These are phyloP conservation scores for Xyrichtys novacula DNA, from an alignment of 2,797 vertebrate species.

Conservation along the genomic window DNA sequence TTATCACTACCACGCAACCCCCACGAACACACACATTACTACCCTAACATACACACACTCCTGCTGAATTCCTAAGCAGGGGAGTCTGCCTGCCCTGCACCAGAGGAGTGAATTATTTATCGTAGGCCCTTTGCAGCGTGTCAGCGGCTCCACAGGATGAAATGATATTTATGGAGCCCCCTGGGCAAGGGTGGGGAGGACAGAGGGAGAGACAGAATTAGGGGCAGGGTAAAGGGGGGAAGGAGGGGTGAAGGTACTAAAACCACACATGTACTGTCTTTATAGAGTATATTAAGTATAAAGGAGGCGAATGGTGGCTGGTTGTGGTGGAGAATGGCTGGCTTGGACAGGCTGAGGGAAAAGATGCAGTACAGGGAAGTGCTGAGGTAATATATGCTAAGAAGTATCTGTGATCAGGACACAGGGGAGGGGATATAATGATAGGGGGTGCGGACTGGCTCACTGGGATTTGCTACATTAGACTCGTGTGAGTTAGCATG, in stretches of 20 bases:
- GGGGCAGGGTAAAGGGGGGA: conserved; percentile 29
- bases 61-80: conserved; percentile 87
- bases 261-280: conserved; percentile 48
- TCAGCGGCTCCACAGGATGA: conserved; percentile 90
- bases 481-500: background rate
- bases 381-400: background rate
- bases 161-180: conserved; percentile 94
- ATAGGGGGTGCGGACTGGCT: background rate
- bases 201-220: conserved; percentile 62
- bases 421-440: conserved; percentile 1
- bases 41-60: conserved; percentile 67
- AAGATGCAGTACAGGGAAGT: conserved; percentile 8
- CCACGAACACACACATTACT: conserved; percentile 37
- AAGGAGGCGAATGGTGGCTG: conserved; percentile 30
- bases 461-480: conserved; percentile 4
- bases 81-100: conserved; percentile 77
- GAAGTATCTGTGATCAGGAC: conserved; percentile 17
- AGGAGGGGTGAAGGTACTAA: conserved; percentile 34
- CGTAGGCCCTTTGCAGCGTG: conserved; percentile 86
- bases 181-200: conserved; percentile 78
- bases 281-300: conserved; percentile 3
- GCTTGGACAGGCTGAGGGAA: background rate
- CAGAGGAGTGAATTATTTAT: conserved; percentile 91
- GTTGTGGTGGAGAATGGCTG: background rate
- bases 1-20: conserved; percentile 35